phyloP scores from a whole-genome alignment of 2,888 invertebrate species.

The Agrilus cyanescens region DNA sequence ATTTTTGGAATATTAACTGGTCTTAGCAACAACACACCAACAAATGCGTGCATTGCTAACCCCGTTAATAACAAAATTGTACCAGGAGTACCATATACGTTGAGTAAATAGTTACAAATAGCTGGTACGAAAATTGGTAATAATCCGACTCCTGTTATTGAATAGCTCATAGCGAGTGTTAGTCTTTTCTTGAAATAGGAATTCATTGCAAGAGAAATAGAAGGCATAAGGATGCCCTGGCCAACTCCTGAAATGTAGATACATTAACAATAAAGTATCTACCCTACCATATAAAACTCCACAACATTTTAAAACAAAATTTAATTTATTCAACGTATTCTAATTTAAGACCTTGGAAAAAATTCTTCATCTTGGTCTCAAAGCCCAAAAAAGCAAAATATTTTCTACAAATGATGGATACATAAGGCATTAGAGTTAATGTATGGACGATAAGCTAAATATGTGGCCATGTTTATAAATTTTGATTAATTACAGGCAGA shows the following conservation, averaged over 20 bases:
- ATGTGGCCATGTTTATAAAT: too few relatives aligned
- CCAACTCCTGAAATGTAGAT: conserved; percentile 34
- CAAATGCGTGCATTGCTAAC: conserved; percentile 36
- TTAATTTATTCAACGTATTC: background rate
- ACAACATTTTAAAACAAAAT: too few relatives aligned
- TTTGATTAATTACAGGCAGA: too few relatives aligned
- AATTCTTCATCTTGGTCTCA: background rate
- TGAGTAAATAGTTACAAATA: conserved; percentile 33
- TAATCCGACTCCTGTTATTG: conserved; percentile 37
- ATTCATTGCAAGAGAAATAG: conserved; percentile 37
- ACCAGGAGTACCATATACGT: conserved; percentile 31
- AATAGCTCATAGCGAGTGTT: conserved; percentile 37
- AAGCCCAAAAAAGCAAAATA: background rate
- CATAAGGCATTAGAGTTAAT: too few relatives aligned
- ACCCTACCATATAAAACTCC: too few relatives aligned
- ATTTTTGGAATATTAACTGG: conserved; percentile 22
- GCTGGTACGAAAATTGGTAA: conserved; percentile 39
- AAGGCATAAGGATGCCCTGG: conserved; percentile 35
- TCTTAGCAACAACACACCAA: conserved; percentile 37
- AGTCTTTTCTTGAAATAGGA: conserved; percentile 39
- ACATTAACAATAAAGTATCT: background rate
- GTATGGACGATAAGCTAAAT: too few relatives aligned
- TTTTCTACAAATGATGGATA: too few relatives aligned
- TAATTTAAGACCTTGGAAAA: background rate
- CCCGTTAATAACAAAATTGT: conserved; percentile 39